Evolutionary conservation across 2,113 vertebrate genomes (phyloP), one percentile per base, ranked within the genome.

Genomic region (Spermophilus dauricus): DNA sequence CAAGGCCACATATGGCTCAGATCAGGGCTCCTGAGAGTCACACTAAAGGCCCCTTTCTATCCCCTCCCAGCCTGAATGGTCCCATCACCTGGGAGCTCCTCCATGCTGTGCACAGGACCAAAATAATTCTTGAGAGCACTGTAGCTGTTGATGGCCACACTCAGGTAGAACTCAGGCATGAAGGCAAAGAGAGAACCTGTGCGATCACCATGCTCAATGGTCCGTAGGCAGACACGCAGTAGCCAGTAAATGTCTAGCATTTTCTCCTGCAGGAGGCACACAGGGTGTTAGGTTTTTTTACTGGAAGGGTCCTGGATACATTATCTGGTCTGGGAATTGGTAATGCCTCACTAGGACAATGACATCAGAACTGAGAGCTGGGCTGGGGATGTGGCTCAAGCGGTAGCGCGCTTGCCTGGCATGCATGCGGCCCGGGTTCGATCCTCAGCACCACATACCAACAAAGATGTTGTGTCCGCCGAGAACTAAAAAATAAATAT

Each of bases 41-140:
- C 2, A 24, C 42, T 30, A 5, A 39, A 82, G 82, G 26, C 76
- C 4, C 51, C 39, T 75, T 80, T 37, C 53, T 69, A 83, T 34
- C 26, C 81, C 34, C 37, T 89, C 78, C 65, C 39, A 9, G 82
- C 37, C 22, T 8, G n/a, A 85, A 65, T 8, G 75, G 72, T 0
- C 1, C 67, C 18, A 4, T 98, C 95, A 99, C 99, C 99, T 98
- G 99, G 99, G 4, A 99, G 99, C 30, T 99, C 99, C 80, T 99
- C 99, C 99, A 99, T 99, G 99, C 98, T 98, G 98, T 99, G 99
- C 39, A 99, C 99, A 0, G 99, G 99, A 96, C 99, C 99, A 97
- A 99, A 99, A 98, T 99, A 99, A 98, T 99, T 99, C 98, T 99
- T 99, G 70, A 99, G 99, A 67, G 99, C 99, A 3, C 99, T 99